Evolutionary conservation across 2,888 invertebrate species (phyloP).

Genomic region (Leptura quadrifasciata): DNA sequence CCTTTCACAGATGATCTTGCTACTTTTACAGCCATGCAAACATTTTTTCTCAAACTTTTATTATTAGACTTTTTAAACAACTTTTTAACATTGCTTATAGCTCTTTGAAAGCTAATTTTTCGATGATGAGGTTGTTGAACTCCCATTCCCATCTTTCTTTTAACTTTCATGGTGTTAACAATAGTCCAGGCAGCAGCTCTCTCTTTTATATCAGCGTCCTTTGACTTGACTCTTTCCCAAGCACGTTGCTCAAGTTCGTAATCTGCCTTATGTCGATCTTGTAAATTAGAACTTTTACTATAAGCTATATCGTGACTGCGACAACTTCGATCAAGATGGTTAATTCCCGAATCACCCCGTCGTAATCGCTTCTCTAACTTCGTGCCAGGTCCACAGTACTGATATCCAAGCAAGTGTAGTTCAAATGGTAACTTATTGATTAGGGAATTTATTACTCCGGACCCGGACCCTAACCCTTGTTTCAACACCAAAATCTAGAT

Average conservation of each 20-base stretch:
- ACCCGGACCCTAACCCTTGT: not conserved
- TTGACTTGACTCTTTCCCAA: not conserved
- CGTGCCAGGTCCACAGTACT: too few relatives aligned
- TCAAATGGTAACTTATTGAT: conserved; percentile 15
- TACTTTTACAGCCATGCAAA: conserved; percentile 9
- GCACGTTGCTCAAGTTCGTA: conserved; percentile 2
- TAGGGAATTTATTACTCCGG: not conserved
- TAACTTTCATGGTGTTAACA: conserved; percentile 6
- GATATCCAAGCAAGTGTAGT: too few relatives aligned
- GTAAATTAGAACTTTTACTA: conserved; percentile 5
- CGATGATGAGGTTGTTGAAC: too few relatives aligned
- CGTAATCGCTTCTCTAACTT: too few relatives aligned
- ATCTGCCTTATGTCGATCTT: conserved; percentile 25
- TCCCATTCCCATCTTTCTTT: conserved; percentile 17
- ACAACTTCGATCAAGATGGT: conserved; percentile 16
- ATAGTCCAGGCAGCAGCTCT: too few relatives aligned
- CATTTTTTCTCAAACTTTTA: conserved; percentile 9
- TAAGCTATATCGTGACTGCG: not conserved
- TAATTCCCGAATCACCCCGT: conserved; percentile 16
- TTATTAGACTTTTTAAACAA: conserved; percentile 9
- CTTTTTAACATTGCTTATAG: not conserved
- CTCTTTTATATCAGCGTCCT: conserved; percentile 16
- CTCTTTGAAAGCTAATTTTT: conserved; percentile 2
- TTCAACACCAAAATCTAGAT: not conserved
- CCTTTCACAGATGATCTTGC: conserved; percentile 10